Base-by-base conservation (phyloP, 2,113 vertebrate species). In the Poeciliopsis prolifica region DNA sequence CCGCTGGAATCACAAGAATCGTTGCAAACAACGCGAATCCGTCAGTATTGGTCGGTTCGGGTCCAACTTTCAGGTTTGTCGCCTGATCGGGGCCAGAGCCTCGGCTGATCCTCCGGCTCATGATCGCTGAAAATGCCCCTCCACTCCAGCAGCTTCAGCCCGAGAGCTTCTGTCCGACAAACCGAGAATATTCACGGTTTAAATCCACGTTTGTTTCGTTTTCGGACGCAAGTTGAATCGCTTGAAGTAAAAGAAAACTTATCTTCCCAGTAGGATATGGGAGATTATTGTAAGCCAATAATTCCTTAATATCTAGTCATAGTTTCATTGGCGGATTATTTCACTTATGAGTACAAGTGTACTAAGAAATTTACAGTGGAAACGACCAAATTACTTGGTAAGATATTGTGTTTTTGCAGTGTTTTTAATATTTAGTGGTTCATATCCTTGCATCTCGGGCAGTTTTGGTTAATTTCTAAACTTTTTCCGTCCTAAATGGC, bases 121-220 rank as follows among this genome's bases (percentile, higher is more conserved):
- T 58, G 51, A 58, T n/a, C 51, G 51, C 58, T 22, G 75, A 72
- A 81, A 87, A 84, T 80, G 79, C 80, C 80, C 66, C 74, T 71
- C 61, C 30, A 13, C 35, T 37, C 10, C 35, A 11, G 35, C 33
- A 68, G 24, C 1, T 17, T 19, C 22, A 48, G 15, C 19, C 14
- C 15, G 14, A 48, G 15, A 48, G 44, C 51, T 58, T n/a, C 51
- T 58, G 9, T 10, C 22, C 10, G 22, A n/a, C n/a, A n/a, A 58
- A 24, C 22, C 17, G 24, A 54, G 22, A 58, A 8, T n/a, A n/a
- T n/a, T 58, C 0, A n/a, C n/a, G 24, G 3, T 58, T 1, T 11
- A 58, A 48, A 48, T 7, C 5, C 1, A 19, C 12, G 19, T 48
- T 19, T 48, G 40, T 9, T 54, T 54, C 15, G 48, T 51, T 51